Percentiles rank a stretch among this genome's conserved stretches.
Evolutionary conservation across 2,888 invertebrate species (phyloP).

Genomic region (Norana najaformis): DNA sequence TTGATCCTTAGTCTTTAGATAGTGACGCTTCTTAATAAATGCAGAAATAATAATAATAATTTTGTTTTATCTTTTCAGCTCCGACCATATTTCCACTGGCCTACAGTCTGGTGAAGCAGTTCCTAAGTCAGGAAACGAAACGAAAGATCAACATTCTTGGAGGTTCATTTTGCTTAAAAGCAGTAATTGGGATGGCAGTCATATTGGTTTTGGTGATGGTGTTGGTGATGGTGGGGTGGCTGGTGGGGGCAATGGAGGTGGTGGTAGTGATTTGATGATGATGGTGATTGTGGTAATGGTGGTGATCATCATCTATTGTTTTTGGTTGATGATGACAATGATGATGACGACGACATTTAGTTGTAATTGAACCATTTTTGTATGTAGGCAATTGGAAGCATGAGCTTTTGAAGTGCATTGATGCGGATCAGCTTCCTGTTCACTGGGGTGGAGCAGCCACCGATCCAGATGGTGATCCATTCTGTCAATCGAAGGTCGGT

Average conservation of each 20-base stretch:
- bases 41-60: neutral
- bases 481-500: conserved; percentile 38
- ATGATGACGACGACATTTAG: neutral
- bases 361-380: neutral
- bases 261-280: neutral
- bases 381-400: conserved; percentile 42
- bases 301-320: neutral
- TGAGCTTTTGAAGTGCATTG: conserved; percentile 39
- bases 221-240: conserved; percentile 36
- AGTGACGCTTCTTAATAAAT: too few species aligned
- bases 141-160: conserved; percentile 85
- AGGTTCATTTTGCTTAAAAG: conserved; percentile 67
- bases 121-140: conserved; percentile 85
- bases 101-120: conserved; percentile 82
- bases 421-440: conserved; percentile 42
- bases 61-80: neutral
- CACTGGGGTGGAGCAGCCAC: conserved; percentile 43
- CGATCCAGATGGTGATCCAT: conserved; percentile 42
- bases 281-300: neutral
- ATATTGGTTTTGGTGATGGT: too few species aligned
- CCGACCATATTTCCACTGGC: conserved; percentile 76
- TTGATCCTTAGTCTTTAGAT: too few species aligned
- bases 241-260: conserved; percentile 39
- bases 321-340: neutral
- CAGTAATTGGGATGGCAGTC: too few species aligned